A percentile compares a stretch with the other conserved stretches of the same genome.
Conservation (phyloP, 2,888 invertebrate species). For the Lottia scabra region DNA sequence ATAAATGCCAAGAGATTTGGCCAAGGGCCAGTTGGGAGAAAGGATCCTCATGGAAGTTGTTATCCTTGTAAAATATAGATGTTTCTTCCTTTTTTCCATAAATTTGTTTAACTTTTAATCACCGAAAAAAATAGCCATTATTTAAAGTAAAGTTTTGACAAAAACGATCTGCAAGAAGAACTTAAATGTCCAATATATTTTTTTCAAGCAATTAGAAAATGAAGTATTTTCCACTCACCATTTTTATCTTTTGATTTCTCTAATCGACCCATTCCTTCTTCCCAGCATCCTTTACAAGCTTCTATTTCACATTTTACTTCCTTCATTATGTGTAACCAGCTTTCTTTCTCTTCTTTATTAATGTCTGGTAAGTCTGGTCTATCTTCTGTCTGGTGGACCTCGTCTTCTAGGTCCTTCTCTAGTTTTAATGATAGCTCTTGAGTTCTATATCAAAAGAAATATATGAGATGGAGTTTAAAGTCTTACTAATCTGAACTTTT, state of each 20-base stretch:
- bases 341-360: constrained; percentile 22
- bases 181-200: too few relatives aligned
- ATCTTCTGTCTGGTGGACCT: not conserved
- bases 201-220: too few relatives aligned
- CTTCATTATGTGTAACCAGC: constrained; percentile 32
- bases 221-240: too few relatives aligned
- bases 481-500: not conserved
- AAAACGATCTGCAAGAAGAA: too few relatives aligned
- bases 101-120: too few relatives aligned
- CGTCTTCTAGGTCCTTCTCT: constrained; percentile 27
- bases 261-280: constrained; percentile 46
- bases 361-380: not conserved
- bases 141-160: too few relatives aligned
- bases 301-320: constrained; percentile 54
- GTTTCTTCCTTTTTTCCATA: too few relatives aligned
- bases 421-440: constrained; percentile 30
- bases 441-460: constrained; percentile 26
- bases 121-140: too few relatives aligned
- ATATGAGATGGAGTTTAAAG: not conserved
- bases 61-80: too few relatives aligned
- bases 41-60: too few relatives aligned
- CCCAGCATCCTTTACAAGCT: constrained; percentile 59
- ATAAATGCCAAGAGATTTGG: too few relatives aligned
- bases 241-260: constrained; percentile 21
- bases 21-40: too few relatives aligned